Percentiles rank a stretch among this genome's conserved stretches.
Conservation (phyloP, 2,888 invertebrate species). For the Phrixothrix hirtus region DNA sequence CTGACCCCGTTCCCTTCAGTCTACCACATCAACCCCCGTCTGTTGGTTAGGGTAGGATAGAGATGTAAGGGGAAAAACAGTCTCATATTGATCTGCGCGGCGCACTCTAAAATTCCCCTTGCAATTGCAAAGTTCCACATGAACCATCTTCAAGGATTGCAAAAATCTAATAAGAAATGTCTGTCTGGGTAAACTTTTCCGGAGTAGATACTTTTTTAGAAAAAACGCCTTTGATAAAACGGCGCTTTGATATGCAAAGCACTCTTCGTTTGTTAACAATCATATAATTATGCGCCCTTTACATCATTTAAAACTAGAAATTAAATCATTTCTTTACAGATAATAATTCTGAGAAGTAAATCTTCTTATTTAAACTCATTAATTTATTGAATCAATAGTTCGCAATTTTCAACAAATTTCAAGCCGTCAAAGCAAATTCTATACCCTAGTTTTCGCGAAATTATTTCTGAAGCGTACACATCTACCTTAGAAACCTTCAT, state of each 20-base stretch:
- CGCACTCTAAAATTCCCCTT: slow-evolving; percentile 38
- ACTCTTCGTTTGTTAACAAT: not conserved
- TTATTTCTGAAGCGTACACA: too few species aligned
- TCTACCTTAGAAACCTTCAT: too few species aligned
- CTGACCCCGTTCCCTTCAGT: slow-evolving; percentile 33
- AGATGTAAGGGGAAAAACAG: slow-evolving; percentile 29
- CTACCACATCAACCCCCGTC: slow-evolving; percentile 38
- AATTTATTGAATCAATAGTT: too few species aligned
- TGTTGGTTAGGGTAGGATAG: slow-evolving; percentile 31
- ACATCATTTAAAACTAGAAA: too few species aligned
- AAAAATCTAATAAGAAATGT: slow-evolving; percentile 34
- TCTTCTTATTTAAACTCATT: too few species aligned
- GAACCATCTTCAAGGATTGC: slow-evolving; percentile 38
- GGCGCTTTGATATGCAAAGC: not conserved
- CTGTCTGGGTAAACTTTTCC: slow-evolving; percentile 29
- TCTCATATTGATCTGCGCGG: slow-evolving; percentile 47
- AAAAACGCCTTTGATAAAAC: slow-evolving; percentile 1
- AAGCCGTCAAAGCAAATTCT: too few species aligned
- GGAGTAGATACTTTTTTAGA: slow-evolving; percentile 6
- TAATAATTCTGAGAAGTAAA: too few species aligned
- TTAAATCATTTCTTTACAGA: too few species aligned
- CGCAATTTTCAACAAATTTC: too few species aligned
- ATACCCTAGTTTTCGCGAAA: too few species aligned
- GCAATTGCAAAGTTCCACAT: slow-evolving; percentile 36
- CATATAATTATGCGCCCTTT: too few species aligned